phyloP scores from a whole-genome alignment of 2,113 vertebrate species.

The Heloderma charlesbogerti region DNA sequence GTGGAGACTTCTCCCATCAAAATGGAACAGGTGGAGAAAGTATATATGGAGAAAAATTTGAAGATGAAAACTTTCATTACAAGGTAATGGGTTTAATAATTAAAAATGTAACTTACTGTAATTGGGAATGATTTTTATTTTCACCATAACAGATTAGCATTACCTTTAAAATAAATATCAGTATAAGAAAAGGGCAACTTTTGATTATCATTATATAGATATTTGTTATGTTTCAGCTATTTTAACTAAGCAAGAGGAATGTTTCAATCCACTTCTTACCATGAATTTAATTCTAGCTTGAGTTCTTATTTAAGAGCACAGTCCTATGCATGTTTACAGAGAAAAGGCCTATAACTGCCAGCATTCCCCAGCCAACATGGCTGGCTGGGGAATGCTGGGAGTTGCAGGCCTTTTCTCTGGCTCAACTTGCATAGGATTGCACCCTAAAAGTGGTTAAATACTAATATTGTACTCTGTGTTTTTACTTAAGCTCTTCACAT shows the following conservation, averaged over 20 bases:
- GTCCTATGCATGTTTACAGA: too few relatives aligned
- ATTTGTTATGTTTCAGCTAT: not conserved
- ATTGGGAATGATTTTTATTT: not conserved
- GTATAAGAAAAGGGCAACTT: not conserved
- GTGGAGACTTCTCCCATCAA: slow-evolving; percentile 97
- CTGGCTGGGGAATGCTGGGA: too few relatives aligned
- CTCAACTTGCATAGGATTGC: too few relatives aligned
- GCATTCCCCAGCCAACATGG: too few relatives aligned
- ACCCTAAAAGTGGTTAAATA: not conserved
- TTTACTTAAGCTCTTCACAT: not conserved
- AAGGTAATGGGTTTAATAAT: slow-evolving; percentile 78
- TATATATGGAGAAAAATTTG: slow-evolving; percentile 98
- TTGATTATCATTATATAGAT: too few relatives aligned
- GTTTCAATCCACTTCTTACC: not conserved
- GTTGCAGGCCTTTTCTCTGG: too few relatives aligned
- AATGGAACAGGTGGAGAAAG: slow-evolving; percentile 97
- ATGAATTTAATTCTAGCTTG: not conserved
- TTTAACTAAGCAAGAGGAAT: not conserved
- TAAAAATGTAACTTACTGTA: not conserved
- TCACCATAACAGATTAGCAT: not conserved
- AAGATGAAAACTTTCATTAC: slow-evolving; percentile 97
- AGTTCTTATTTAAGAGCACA: too few relatives aligned
- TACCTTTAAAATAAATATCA: not conserved
- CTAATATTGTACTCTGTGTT: too few relatives aligned
- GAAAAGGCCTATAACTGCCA: too few relatives aligned